phyloP scores from a whole-genome alignment of 37 sponge, comb jelly and placozoan species.

The Ephydatia muelleri region DNA sequence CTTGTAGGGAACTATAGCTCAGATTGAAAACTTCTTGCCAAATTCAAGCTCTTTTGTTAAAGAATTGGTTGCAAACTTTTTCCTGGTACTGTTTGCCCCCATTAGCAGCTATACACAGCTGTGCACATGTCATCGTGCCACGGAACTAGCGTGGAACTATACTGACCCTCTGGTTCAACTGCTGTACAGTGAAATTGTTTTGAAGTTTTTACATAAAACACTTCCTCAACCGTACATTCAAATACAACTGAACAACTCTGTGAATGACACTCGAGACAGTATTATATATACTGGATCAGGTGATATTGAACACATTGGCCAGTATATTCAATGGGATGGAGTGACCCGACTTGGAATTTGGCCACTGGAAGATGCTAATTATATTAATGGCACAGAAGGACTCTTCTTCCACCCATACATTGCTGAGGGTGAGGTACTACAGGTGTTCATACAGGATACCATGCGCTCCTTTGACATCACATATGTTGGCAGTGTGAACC shows the following conservation, averaged over 20 bases:
- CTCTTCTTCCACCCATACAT: conserved; percentile 79
- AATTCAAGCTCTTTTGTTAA: neutral
- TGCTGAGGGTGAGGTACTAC: conserved; percentile 55
- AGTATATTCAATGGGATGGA: conserved; percentile 78
- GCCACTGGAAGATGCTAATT: conserved; percentile 51
- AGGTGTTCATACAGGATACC: conserved; percentile 72
- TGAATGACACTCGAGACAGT: conserved; percentile 35
- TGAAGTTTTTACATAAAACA: neutral
- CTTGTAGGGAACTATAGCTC: conserved; percentile 33
- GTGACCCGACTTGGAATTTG: conserved; percentile 22
- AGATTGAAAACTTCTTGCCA: neutral
- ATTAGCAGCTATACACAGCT: conserved; percentile 23
- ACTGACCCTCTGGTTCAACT: conserved; percentile 52
- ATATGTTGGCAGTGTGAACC: conserved; percentile 26
- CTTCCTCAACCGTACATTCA: conserved; percentile 29
- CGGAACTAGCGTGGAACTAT: conserved; percentile 71
- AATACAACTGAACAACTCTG: conserved; percentile 62
- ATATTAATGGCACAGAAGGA: conserved; percentile 84
- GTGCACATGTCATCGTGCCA: conserved; percentile 41
- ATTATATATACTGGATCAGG: conserved; percentile 66
- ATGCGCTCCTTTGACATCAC: conserved; percentile 65
- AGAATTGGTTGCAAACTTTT: neutral
- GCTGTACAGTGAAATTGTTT: conserved; percentile 13
- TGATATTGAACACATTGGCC: conserved; percentile 49
- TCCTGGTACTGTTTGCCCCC: neutral